These are phyloP conservation scores for Drosophila suzukii DNA, from an alignment of 1,140 invertebrate species.

Conservation along the genomic window DNA sequence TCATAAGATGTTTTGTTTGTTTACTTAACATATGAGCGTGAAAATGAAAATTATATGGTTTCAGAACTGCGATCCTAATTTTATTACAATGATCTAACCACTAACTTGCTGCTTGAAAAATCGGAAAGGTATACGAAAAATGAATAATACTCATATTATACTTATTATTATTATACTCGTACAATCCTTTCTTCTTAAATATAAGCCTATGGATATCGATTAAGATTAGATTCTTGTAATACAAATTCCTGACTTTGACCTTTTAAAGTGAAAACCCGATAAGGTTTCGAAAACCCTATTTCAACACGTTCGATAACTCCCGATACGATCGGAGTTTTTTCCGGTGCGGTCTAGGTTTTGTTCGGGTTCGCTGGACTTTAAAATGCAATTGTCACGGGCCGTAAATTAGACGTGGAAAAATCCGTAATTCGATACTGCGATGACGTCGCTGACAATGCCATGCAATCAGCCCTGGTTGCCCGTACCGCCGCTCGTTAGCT, in stretches of 20 bases:
- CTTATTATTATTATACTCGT: too few species aligned
- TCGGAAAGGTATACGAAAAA: too few species aligned
- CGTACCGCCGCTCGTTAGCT: constrained; percentile 11
- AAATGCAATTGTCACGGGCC: constrained; percentile 64
- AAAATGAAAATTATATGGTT: too few species aligned
- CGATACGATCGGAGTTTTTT: not conserved
- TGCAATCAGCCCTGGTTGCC: constrained; percentile 55
- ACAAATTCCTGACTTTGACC: not conserved
- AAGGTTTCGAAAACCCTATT: not conserved
- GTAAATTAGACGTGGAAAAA: constrained; percentile 53
- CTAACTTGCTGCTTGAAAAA: too few species aligned
- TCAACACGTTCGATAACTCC: not conserved
- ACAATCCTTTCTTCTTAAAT: too few species aligned
- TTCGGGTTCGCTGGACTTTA: constrained; percentile 44
- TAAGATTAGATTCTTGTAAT: too few species aligned
- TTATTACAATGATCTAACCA: too few species aligned
- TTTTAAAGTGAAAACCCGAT: not conserved
- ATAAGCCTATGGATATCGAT: too few species aligned
- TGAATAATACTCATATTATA: too few species aligned
- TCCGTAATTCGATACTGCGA: constrained; percentile 66
- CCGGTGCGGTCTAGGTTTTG: not conserved
- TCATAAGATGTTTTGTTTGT: too few species aligned
- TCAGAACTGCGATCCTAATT: too few species aligned
- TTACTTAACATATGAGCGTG: too few species aligned
- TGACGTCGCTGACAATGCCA: constrained; percentile 56